Percentiles rank a stretch among this genome's conserved stretches.
Conservation (phyloP, 2,888 invertebrate species). For the Mythimna impura region DNA sequence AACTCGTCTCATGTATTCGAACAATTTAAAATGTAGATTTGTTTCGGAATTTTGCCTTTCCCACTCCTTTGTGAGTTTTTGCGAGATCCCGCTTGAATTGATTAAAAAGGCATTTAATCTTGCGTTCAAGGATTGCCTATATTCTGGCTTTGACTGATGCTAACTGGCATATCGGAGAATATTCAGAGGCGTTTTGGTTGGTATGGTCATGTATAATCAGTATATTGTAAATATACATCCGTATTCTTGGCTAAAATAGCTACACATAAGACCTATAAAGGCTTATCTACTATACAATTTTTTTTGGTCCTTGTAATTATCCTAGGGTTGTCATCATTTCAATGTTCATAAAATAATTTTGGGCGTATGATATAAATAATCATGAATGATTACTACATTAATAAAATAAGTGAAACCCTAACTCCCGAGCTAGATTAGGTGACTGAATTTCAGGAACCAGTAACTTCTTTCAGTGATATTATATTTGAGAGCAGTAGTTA, state of each 20-base stretch:
- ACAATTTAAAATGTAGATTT: constrained; percentile 50
- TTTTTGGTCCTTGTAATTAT: too few relatives aligned
- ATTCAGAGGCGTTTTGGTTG: background rate
- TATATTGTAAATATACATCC: background rate
- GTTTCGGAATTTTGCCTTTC: constrained; percentile 42
- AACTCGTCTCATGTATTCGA: background rate
- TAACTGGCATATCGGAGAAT: background rate
- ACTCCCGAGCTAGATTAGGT: too few relatives aligned
- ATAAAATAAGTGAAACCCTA: too few relatives aligned
- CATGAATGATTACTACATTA: too few relatives aligned
- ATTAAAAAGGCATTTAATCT: constrained; percentile 26
- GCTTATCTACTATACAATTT: background rate
- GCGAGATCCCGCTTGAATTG: constrained; percentile 12
- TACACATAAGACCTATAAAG: too few relatives aligned
- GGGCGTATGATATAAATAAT: too few relatives aligned
- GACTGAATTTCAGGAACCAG: too few relatives aligned
- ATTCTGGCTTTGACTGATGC: background rate
- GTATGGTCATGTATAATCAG: too few relatives aligned
- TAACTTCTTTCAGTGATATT: too few relatives aligned
- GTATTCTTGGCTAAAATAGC: background rate
- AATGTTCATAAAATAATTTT: too few relatives aligned
- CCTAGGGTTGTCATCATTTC: too few relatives aligned
- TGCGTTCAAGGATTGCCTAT: background rate
- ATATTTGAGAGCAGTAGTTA: too few relatives aligned
- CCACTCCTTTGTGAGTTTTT: constrained; percentile 14